Base-by-base conservation (phyloP, 2,888 invertebrate species). In the Lepidochrysops patricia region DNA sequence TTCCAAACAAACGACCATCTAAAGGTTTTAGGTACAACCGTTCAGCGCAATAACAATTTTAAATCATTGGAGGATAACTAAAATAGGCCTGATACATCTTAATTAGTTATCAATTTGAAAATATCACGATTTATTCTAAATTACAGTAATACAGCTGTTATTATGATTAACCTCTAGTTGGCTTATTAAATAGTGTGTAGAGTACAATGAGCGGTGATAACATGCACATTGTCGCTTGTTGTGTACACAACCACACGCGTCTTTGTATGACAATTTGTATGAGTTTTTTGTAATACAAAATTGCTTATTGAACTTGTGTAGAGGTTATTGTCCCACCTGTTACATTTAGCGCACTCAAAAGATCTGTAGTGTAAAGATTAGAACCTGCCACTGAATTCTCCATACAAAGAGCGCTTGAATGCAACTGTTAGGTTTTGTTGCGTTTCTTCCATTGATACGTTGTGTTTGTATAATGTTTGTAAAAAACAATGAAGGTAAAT, bases 211-310 rank as follows among this genome's bases (percentile, higher is more conserved):
- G 25, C 19, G 54, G 29, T 19, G 54, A 29, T 29, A 54, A 13
- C 52, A 12, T 12, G 54, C 54, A 4, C 29, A n/a, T 19, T 54
- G 54, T 29, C 7, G 29, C 7, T 29, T 13, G 15, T 32, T 29
- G 32, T 54, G 54, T 54, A 32, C 54, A 54, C 54, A 52, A 54
- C 29, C 7, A 52, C 52, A 29, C 54, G 19, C 27, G 27, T 54
- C 54, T 54, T 54, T 54, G 54, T 54, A 54, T 32, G 15, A 54
- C 32, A 54, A 32, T 54, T 54, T 54, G 54, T 54, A 54, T 52
- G 52, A 52, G 52, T 54, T 54, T 37, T 54, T 54, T 54, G 54
- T 54, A 29, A 54, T 29, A 54, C 29, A 29, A 43, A 43, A 54
- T 29, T 54, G 54, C 54, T 54, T 54, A 54, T 29, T 54, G 54